Percentiles rank a stretch among this genome's conserved stretches.
Evolutionary conservation across 1,140 invertebrate genomes (phyloP).

Genomic region (Zaprionus camerounensis): DNA sequence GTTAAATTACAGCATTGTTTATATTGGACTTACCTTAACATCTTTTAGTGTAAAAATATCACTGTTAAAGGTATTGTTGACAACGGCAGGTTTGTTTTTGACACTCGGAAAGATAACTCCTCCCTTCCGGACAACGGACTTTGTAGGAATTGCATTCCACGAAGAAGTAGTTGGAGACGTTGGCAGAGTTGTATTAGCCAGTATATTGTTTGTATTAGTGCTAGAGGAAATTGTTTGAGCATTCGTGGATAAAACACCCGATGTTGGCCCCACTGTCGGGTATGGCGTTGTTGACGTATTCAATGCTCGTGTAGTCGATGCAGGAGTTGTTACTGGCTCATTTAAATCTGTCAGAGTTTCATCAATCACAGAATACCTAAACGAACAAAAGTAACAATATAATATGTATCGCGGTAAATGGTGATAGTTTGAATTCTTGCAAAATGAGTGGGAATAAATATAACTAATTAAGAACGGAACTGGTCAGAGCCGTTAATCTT

Average conservation of each 20-base stretch:
- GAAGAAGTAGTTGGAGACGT: conserved; percentile 31
- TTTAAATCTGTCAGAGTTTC: conserved; percentile 77
- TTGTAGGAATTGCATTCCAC: conserved; percentile 50
- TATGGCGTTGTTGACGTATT: conserved; percentile 28
- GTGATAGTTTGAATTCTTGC: no score
- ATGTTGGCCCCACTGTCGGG: conserved; percentile 19
- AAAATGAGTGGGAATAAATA: no score
- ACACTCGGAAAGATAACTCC: conserved; percentile 95
- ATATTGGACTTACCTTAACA: conserved; percentile 88
- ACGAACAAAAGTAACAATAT: neutral
- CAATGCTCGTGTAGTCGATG: conserved; percentile 60
- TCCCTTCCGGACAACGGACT: conserved; percentile 86
- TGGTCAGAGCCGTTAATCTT: no score
- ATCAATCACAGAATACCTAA: conserved; percentile 72
- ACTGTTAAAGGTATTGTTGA: conserved; percentile 92
- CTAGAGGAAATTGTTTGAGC: neutral
- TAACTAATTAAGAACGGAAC: no score
- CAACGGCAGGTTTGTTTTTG: conserved; percentile 93
- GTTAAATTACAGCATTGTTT: neutral
- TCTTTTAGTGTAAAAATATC: conserved; percentile 91
- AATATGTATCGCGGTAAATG: no score
- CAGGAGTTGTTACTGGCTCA: conserved; percentile 59
- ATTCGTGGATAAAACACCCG: neutral
- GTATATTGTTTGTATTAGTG: conserved; percentile 18
- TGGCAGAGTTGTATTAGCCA: conserved; percentile 34